Evolutionary conservation across 2,888 invertebrate species (phyloP), one percentile per base, ranked within the genome.

Genomic region (Leptopilina myrica): DNA sequence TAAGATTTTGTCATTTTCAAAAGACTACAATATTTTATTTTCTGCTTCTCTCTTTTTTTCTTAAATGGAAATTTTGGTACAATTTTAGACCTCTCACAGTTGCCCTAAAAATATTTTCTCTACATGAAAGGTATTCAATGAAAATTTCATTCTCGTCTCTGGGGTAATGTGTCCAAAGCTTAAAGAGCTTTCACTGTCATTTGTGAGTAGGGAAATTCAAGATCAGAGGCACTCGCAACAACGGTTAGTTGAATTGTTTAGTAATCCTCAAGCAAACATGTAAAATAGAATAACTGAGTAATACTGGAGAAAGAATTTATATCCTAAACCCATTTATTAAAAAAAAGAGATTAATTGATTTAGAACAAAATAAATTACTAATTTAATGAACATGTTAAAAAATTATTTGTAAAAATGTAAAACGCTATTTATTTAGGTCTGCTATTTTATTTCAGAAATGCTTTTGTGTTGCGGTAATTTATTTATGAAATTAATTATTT

Each of bases 181-280:
- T 69, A 69, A 26, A 53, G 69, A 26, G 53, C 53, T 69, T 69
- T 56, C 9, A 53, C 14, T 53, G 14, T 26, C 33, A 33, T 33
- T 73, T 49, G 56, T 26, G 56, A 53, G 53, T n/a, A 56, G 49
- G 33, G 53, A 73, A 73, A 73, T 56, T 56, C 7, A 5, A n/a
- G 56, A 73, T 56, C 26, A 73, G 53, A n/a, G 64, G 7, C 7
- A 56, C 8, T 14, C 62, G 20, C 20, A n/a, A 69, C 6, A 56
- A 12, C 14, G 33, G 33, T 33, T 56, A 5, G 62, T 62, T 20
- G 8, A 62, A 62, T 33, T 49, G 33, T 14, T 67, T 46, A 67
- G 20, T 49, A 67, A 67, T 49, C 20, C 20, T 20, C 62, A 62
- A 62, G 62, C 15, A 62, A 20, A 62, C 20, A 20, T 20, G 20